phyloP scores from a whole-genome alignment of 2,888 invertebrate species.

The Pachydiplax longipennis region DNA sequence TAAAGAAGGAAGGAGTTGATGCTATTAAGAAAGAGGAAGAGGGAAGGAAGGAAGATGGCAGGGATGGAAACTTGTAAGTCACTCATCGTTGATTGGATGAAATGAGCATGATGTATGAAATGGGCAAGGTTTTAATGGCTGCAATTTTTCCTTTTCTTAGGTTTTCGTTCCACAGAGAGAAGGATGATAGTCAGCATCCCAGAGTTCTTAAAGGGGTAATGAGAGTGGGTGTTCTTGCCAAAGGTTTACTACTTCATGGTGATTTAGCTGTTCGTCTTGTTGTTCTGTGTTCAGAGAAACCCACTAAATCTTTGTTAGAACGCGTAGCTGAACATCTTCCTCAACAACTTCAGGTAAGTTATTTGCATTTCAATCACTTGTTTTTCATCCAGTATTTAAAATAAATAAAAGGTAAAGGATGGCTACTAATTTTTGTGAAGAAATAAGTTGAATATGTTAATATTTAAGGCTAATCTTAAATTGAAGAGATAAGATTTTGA shows the following conservation, averaged over 20 bases:
- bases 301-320: slow-evolving; percentile 84
- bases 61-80: slow-evolving; percentile 80
- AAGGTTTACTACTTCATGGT: slow-evolving; percentile 87
- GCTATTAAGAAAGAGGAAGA: slow-evolving; percentile 56
- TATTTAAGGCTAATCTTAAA: no score
- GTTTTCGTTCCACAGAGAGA: slow-evolving; percentile 74
- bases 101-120: slow-evolving; percentile 40
- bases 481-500: no score
- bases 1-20: slow-evolving; percentile 51
- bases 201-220: slow-evolving; percentile 94
- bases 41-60: slow-evolving; percentile 74
- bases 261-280: slow-evolving; percentile 92
- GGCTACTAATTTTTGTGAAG: no score
- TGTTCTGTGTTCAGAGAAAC: slow-evolving; percentile 93
- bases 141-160: slow-evolving; percentile 56
- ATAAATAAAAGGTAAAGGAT: no score
- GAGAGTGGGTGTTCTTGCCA: slow-evolving; percentile 92
- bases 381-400: not conserved
- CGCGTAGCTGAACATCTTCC: slow-evolving; percentile 87
- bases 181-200: slow-evolving; percentile 66
- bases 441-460: no score
- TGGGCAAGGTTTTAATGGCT: not conserved
- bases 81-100: not conserved
- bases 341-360: slow-evolving; percentile 71
- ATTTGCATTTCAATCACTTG: not conserved